Conservation (phyloP, 2,797 vertebrate species). For the Phalloptychus januarius region DNA sequence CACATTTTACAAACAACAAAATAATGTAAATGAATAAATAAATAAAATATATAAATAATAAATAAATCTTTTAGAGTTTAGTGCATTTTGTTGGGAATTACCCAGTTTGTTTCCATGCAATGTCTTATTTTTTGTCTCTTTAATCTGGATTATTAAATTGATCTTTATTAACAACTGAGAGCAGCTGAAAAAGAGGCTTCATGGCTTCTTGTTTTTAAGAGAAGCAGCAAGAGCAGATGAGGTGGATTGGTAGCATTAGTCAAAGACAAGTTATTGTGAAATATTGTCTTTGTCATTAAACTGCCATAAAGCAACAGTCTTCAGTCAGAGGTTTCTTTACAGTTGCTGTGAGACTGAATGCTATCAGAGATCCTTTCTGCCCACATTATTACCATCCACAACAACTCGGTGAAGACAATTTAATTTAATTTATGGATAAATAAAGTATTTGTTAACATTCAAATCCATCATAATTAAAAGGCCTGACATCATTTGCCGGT, state of each 20-base stretch:
- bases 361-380: background rate
- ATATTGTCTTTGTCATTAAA: background rate
- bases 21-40: background rate
- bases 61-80: no score
- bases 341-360: background rate
- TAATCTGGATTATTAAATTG: background rate
- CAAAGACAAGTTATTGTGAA: background rate
- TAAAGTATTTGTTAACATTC: background rate
- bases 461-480: background rate
- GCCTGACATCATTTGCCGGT: background rate
- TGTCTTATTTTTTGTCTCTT: background rate
- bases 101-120: no score
- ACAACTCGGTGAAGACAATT: background rate
- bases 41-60: no score
- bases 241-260: background rate
- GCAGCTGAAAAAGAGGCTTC: no score
- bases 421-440: background rate
- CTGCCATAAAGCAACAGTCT: background rate
- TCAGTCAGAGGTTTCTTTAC: background rate
- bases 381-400: background rate
- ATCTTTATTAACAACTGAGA: no score
- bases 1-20: background rate
- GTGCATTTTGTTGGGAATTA: background rate
- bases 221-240: background rate
- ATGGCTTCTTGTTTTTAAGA: background rate